phyloP scores from a whole-genome alignment of 1,140 invertebrate species.

The Trichonephila clavipes region DNA sequence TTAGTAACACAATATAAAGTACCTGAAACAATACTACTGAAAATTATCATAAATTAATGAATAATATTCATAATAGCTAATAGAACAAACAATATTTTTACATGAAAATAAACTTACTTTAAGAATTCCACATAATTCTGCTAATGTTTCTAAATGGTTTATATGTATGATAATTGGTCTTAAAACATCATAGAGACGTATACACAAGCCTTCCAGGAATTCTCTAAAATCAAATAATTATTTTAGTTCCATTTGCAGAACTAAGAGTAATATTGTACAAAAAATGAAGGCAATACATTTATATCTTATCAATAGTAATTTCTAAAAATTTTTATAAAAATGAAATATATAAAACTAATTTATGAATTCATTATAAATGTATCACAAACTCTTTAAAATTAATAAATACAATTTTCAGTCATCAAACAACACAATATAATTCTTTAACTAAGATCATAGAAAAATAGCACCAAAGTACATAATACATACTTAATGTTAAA shows the following conservation, averaged over 20 bases:
- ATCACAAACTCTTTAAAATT: too few relatives aligned
- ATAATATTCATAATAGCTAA: too few relatives aligned
- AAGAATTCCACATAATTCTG: constrained; percentile 97
- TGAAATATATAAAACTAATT: not conserved
- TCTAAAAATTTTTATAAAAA: not conserved
- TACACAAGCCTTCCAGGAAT: constrained; percentile 92
- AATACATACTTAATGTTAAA: too few relatives aligned
- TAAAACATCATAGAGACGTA: constrained; percentile 94
- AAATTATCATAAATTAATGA: too few relatives aligned
- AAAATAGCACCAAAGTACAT: too few relatives aligned
- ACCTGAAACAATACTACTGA: too few relatives aligned
- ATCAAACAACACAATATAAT: too few relatives aligned
- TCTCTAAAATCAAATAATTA: constrained; percentile 79
- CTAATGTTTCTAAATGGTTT: constrained; percentile 97
- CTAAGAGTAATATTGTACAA: not conserved
- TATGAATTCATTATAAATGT: too few relatives aligned
- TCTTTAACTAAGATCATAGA: too few relatives aligned
- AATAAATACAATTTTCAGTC: too few relatives aligned
- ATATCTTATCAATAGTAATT: not conserved
- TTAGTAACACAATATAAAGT: too few relatives aligned
- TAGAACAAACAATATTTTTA: too few relatives aligned
- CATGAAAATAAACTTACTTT: constrained; percentile 80
- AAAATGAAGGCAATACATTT: not conserved
- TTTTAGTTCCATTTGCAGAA: not conserved
- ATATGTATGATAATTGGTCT: constrained; percentile 98